Conservation (phyloP, 2,797 vertebrate species). For the Myotis daubentonii region DNA sequence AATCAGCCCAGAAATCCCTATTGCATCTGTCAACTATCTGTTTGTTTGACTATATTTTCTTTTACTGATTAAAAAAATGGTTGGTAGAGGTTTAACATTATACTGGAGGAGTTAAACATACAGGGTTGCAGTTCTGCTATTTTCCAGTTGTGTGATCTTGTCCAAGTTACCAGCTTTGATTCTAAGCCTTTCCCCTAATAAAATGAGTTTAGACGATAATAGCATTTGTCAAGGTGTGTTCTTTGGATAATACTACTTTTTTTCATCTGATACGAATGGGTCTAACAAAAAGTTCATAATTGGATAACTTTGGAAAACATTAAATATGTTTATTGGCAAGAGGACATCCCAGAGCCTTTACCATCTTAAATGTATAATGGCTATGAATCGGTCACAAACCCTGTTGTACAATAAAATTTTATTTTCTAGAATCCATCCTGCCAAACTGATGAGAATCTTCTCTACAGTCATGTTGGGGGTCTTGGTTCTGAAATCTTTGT, state of each 20-base stretch:
- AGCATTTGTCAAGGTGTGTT: not conserved
- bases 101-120: not conserved
- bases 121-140: not conserved
- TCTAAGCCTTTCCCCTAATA: not conserved
- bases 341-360: not conserved
- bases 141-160: not conserved
- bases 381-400: not conserved
- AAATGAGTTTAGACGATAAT: not conserved
- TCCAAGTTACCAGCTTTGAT: not conserved
- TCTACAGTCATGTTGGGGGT: not conserved
- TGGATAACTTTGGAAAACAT: not conserved
- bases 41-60: slow-evolving; percentile 37
- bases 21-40: not conserved
- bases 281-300: not conserved
- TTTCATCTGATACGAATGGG: not conserved
- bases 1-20: not conserved
- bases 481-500: not conserved
- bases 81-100: not conserved
- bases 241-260: not conserved
- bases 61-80: slow-evolving; percentile 31
- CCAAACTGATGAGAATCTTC: not conserved
- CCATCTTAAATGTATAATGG: not conserved
- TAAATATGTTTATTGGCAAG: not conserved
- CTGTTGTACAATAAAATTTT: not conserved
- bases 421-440: not conserved